Percentiles rank a stretch among this genome's conserved stretches.
These are phyloP conservation scores for Phaenicophaeus curvirostris DNA, from an alignment of 2,797 vertebrate genomes.

Conservation along the genomic window DNA sequence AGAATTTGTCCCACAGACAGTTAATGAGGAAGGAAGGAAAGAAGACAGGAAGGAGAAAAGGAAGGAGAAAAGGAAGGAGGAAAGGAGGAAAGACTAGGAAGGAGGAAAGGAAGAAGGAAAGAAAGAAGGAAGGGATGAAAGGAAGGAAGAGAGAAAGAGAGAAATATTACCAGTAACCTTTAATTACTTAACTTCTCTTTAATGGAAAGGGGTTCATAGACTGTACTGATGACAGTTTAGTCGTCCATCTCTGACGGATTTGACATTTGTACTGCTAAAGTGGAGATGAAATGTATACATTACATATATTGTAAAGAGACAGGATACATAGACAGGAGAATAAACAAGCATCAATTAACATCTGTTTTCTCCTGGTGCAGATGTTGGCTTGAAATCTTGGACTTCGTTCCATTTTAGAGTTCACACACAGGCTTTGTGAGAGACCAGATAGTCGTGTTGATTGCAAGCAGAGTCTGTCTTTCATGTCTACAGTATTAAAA, in stretches of 20 bases:
- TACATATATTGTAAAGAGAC: not conserved
- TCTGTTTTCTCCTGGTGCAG: slow-evolving; percentile 13
- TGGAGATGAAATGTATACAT: not conserved
- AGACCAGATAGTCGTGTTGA: not conserved
- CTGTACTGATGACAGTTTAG: not conserved
- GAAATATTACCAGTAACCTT: not conserved
- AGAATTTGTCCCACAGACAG: not conserved
- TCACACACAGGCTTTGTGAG: not conserved
- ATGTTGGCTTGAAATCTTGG: not conserved
- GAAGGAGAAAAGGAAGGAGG: too few relatives aligned
- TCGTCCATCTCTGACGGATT: not conserved
- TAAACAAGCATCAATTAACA: not conserved
- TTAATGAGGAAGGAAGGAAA: not conserved
- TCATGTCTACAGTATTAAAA: fast-evolving
- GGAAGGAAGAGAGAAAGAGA: too few relatives aligned
- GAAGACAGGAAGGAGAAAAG: too few relatives aligned
- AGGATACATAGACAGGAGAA: not conserved
- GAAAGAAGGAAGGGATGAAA: too few relatives aligned
- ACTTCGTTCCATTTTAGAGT: not conserved
- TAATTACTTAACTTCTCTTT: not conserved
- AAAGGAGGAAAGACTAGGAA: not conserved
- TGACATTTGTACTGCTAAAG: not conserved
- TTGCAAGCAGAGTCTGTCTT: not conserved
- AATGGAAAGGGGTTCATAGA: not conserved
- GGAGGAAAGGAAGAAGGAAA: too few relatives aligned